A percentile compares a stretch with the other conserved stretches of the same genome.
Conservation (phyloP, 2,888 invertebrate species). For the Hedychridium roseum region DNA sequence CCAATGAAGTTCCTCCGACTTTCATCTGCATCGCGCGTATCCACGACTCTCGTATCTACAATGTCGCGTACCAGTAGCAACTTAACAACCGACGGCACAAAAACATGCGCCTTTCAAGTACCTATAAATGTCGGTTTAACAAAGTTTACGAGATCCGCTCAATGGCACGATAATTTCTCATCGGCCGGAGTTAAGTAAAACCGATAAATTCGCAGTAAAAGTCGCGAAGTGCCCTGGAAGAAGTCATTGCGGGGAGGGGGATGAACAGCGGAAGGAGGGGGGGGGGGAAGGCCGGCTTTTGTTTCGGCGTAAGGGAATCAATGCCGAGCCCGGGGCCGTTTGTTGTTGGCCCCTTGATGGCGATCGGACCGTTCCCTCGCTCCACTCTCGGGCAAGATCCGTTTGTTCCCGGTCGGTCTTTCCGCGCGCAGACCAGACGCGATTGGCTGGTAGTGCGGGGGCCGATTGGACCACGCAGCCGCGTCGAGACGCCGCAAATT, state of each 20-base stretch:
- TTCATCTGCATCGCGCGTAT: no score
- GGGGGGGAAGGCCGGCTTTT: conserved; percentile 17
- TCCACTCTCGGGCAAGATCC: conserved; percentile 38
- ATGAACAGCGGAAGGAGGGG: not conserved
- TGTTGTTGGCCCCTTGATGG: conserved; percentile 32
- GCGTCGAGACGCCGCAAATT: conserved; percentile 54
- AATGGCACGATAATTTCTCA: no score
- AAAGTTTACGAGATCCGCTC: no score
- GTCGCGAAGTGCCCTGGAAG: not conserved
- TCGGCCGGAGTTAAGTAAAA: not conserved
- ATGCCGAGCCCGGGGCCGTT: conserved; percentile 26
- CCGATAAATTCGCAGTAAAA: not conserved
- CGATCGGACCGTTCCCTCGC: conserved; percentile 25
- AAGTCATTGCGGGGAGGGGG: not conserved
- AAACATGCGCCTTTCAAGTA: no score
- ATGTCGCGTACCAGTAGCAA: no score
- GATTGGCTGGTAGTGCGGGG: conserved; percentile 56
- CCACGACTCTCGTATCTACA: no score
- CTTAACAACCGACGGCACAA: no score
- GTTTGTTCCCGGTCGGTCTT: conserved; percentile 54
- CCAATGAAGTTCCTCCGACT: no score
- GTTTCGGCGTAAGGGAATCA: conserved; percentile 31
- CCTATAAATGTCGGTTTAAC: no score
- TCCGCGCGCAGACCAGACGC: conserved; percentile 50
- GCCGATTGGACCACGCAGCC: conserved; percentile 59